Percentiles rank a stretch among this genome's conserved stretches.
These are phyloP conservation scores for Pseudomyrmex dendroicus DNA, from an alignment of 1,140 invertebrate species.

Conservation along the genomic window DNA sequence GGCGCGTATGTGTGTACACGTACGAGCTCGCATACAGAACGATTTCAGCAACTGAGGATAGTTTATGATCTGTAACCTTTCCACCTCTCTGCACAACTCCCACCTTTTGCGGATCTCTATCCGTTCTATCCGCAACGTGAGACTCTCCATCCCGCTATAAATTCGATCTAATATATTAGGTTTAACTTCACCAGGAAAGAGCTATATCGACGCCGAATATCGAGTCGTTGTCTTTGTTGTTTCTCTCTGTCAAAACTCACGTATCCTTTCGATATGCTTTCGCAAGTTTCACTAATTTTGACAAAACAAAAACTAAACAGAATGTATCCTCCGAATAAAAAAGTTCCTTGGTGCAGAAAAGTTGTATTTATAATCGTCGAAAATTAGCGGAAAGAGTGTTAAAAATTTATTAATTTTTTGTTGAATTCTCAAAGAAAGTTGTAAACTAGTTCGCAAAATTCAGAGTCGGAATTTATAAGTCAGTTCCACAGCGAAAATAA, in stretches of 20 bases:
- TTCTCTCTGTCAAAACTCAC: constrained; percentile 31
- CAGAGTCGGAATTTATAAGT: not conserved
- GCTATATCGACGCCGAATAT: constrained; percentile 61
- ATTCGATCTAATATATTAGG: constrained; percentile 81
- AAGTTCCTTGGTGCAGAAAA: not conserved
- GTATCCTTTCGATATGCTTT: constrained; percentile 10
- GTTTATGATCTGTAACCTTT: constrained; percentile 82
- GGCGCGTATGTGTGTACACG: constrained; percentile 28
- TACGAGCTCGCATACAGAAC: constrained; percentile 38
- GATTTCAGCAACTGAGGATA: constrained; percentile 74
- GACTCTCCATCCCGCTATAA: constrained; percentile 60
- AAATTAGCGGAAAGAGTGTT: not conserved
- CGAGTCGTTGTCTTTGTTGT: constrained; percentile 23
- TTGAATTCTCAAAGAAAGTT: too few relatives aligned
- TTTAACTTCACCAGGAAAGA: constrained; percentile 69
- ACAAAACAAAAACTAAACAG: constrained; percentile 1
- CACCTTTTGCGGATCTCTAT: constrained; percentile 54
- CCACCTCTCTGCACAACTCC: constrained; percentile 47
- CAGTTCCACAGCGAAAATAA: not conserved
- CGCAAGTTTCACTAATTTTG: too few relatives aligned
- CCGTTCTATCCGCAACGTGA: constrained; percentile 62
- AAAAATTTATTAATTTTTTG: too few relatives aligned
- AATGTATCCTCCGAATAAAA: not conserved
- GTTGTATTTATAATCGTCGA: not conserved
- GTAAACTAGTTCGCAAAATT: not conserved